Evolutionary conservation across 64 coral and sea anemone species (phyloP).

Genomic region (Pocillopora verrucosa): DNA sequence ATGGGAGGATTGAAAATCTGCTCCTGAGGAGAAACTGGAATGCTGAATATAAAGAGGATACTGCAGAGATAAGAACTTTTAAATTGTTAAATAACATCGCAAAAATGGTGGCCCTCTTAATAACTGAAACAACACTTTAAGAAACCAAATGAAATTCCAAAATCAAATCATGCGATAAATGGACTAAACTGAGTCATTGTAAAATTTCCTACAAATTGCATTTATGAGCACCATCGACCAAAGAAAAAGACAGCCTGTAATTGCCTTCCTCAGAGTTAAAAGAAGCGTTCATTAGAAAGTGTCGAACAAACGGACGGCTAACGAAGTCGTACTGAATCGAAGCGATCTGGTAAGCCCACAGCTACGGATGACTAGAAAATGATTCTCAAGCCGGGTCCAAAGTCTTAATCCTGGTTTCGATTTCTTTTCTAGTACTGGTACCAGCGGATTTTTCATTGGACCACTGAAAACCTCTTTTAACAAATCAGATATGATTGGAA

Average conservation of each 20-base stretch:
- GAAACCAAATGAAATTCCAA: no score
- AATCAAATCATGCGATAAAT: no score
- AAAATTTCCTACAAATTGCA: no score
- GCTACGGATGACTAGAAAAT: neutral
- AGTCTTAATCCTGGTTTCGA: neutral
- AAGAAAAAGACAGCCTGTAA: constrained; percentile 63
- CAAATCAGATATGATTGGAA: neutral
- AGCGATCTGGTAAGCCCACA: constrained; percentile 70
- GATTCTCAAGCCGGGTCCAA: neutral
- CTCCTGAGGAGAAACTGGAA: no score
- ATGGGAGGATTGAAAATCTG: no score
- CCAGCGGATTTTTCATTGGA: neutral
- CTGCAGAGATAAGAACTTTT: no score
- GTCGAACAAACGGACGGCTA: constrained; percentile 50
- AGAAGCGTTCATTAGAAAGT: constrained; percentile 79
- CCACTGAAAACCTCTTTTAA: neutral
- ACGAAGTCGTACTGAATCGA: constrained; percentile 81
- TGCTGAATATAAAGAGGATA: no score
- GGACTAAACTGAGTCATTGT: no score
- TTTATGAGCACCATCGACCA: no score
- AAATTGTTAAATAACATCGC: no score
- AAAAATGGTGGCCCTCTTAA: no score
- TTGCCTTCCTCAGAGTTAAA: constrained; percentile 90
- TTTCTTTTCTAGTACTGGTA: neutral
- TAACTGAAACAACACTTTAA: no score